Evolutionary conservation across 37 sponge, comb jelly and placozoan genomes (phyloP), one percentile per base, ranked within the genome.

Genomic region (Beroe forskalii): DNA sequence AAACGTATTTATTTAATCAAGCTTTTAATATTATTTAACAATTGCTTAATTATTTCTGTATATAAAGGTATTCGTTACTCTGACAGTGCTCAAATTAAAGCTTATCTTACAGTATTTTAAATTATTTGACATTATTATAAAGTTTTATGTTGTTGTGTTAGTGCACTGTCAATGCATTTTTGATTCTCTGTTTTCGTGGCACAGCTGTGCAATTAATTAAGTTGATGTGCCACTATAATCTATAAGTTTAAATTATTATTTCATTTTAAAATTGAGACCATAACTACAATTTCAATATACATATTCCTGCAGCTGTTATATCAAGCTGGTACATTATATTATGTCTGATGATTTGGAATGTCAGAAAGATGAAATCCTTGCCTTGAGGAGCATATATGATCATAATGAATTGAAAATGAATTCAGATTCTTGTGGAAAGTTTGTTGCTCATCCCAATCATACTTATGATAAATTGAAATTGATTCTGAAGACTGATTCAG

Each of bases 331-430:
- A 72, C 1, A 4, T 72, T 4, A 48, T 48, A 17, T 48, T 12
- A 48, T 48, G 55, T 6, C 55, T 48, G 72, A 69, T 33, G 72
- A 69, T 33, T 6, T 36, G 4, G 72, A 69, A 32, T 36, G 33
- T 32, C 86, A 80, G 41, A 40, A 80, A 44, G 86, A 80, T 80
- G 86, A 80, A 80, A 42, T 80, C 12, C 23, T 80, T 32, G 86
- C 86, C 27, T 55, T 80, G 22, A 44, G 41, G 31, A 80, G 86
- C 60, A 80, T 80, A 3, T 80, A 80, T 80, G 31, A 41, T 3
- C 4, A 3, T 25, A 44, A 42, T 23, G 86, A 80, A 80, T 27
- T 80, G 12, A 17, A 37, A 43, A 44, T 38, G 35, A 80, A 44
- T 6, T 23, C 28, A 1, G 86, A 44, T 33, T n/a, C 1, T 30